Percentiles rank a stretch among this genome's conserved stretches.
These are phyloP conservation scores for Xylocopa sonorina DNA, from an alignment of 1,140 invertebrate genomes.

Conservation along the genomic window DNA sequence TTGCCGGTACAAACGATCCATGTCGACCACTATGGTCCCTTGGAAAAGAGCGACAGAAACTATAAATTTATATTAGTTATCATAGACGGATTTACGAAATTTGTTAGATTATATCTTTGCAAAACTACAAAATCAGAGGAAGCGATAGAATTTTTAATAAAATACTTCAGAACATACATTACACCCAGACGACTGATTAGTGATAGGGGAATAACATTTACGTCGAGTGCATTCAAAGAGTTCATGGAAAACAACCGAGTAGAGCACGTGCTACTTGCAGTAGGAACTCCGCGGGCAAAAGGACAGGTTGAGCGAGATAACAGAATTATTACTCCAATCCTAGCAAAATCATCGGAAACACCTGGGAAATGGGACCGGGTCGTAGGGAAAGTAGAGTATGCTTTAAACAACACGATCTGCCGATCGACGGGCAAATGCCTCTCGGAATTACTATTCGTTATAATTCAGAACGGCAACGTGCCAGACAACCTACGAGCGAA, in stretches of 20 bases:
- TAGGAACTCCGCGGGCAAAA: slow-evolving; percentile 53
- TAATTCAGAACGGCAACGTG: background rate
- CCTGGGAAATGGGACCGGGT: too few relatives aligned
- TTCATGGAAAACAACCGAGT: slow-evolving; percentile 40
- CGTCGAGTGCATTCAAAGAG: slow-evolving; percentile 19
- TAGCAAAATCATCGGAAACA: slow-evolving; percentile 54
- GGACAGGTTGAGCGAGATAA: slow-evolving; percentile 46
- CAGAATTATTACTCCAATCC: slow-evolving; percentile 61
- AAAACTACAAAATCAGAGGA: slow-evolving; percentile 14
- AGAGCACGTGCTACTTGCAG: slow-evolving; percentile 48
- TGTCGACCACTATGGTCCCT: slow-evolving; percentile 60
- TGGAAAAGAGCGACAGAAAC: slow-evolving; percentile 38
- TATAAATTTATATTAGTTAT: slow-evolving; percentile 42
- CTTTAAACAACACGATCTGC: slow-evolving; percentile 53
- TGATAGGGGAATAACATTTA: slow-evolving; percentile 52
- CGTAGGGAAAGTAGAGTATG: too few relatives aligned
- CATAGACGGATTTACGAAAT: slow-evolving; percentile 52
- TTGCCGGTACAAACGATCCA: slow-evolving; percentile 27
- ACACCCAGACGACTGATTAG: slow-evolving; percentile 34
- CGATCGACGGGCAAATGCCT: slow-evolving; percentile 29
- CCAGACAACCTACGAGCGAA: background rate
- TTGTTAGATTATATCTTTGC: slow-evolving; percentile 32
- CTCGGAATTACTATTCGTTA: slow-evolving; percentile 30
- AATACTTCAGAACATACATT: slow-evolving; percentile 21
- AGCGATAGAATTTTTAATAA: background rate